Base-by-base conservation (phyloP, 2,888 invertebrate genomes). In the Eucriotettix oculatus region DNA sequence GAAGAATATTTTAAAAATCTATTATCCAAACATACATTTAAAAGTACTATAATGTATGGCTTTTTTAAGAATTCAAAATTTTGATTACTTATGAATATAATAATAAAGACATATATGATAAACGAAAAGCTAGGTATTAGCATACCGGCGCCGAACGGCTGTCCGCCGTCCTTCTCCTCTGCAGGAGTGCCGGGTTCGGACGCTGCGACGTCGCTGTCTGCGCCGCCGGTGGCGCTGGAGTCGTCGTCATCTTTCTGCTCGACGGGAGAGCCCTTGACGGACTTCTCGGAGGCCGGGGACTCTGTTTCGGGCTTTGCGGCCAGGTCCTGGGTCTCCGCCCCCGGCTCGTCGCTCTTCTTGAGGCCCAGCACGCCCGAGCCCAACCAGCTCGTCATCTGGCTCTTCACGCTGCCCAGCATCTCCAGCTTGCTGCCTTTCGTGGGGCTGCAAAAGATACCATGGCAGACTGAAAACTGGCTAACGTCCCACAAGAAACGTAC, bases 171-270 rank as follows among this genome's bases (percentile, higher is more conserved):
- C 70, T 88, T 87, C 67, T 86, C 87, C 66, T 86, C 86, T 62
- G 86, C 86, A 66, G 88, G 89, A 54, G 88, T 85, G 64, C 86
- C 86, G 55, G 83, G 84, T 58, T 84, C 81, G 61, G 87, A 88
- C 56, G 79, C 87, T 63, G 90, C 88, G 60, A 67, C 68, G 63
- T 89, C 85, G 74, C 90, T 91, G 74, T 92, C 92, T 16, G 92
- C 92, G 63, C 91, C 90, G 66, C 91, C 91, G 66, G 92, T 92
- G 67, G 90, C 91, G 76, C 91, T 92, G 61, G 87, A 87, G 78
- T 89, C 88, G 74, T 91, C 90, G 75, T 91, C 90, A 69, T 90
- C 90, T 73, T 82, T 82, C 72, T 76, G 68, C 66, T 72, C 69
- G 64, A 65, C 61, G 42, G 70, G 68, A 12, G 71, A 70, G 44